Conservation (phyloP, 2,797 vertebrate genomes). For the Eptatretus atami region DNA sequence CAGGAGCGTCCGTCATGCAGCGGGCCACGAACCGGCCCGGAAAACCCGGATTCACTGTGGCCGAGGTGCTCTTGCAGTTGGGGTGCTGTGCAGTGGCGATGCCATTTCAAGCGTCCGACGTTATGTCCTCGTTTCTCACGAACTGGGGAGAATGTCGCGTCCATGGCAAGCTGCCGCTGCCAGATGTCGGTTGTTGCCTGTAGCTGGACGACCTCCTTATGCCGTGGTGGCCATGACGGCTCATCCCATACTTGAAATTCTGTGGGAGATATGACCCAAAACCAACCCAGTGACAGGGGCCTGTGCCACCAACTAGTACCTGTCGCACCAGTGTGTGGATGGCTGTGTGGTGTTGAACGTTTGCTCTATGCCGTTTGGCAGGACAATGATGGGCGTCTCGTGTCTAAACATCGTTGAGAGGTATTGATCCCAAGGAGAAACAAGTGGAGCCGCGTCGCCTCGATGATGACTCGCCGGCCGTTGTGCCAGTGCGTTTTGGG, state of each 20-base stretch:
- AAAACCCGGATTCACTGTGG: conserved; percentile 89
- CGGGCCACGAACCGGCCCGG: conserved; percentile 63
- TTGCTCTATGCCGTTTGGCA: conserved; percentile 83
- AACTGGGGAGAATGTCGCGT: conserved; percentile 97
- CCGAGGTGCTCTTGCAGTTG: conserved; percentile 77
- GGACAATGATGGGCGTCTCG: conserved; percentile 89
- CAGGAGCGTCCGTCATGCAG: conserved; percentile 93
- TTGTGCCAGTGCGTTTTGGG: conserved; percentile 83
- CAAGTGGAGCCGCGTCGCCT: conserved; percentile 93
- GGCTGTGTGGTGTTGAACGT: conserved; percentile 72
- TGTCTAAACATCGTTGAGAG: conserved; percentile 97
- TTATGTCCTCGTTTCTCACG: conserved; percentile 82
- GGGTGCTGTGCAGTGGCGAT: conserved; percentile 89
- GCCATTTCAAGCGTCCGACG: conserved; percentile 97
- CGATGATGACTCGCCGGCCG: conserved; percentile 79
- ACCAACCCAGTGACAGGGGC: conserved; percentile 98
- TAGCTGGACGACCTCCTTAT: conserved; percentile 67
- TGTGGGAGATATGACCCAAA: conserved; percentile 92
- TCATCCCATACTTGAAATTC: conserved; percentile 96
- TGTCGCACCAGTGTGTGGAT: conserved; percentile 91
- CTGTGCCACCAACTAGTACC: conserved; percentile 86
- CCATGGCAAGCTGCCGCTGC: conserved; percentile 93
- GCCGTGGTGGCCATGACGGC: conserved; percentile 80
- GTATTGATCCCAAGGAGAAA: conserved; percentile 99
- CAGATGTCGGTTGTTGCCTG: conserved; percentile 86